These are phyloP conservation scores for Stictonetta naevosa DNA, from an alignment of 2,113 vertebrate genomes.

Conservation along the genomic window DNA sequence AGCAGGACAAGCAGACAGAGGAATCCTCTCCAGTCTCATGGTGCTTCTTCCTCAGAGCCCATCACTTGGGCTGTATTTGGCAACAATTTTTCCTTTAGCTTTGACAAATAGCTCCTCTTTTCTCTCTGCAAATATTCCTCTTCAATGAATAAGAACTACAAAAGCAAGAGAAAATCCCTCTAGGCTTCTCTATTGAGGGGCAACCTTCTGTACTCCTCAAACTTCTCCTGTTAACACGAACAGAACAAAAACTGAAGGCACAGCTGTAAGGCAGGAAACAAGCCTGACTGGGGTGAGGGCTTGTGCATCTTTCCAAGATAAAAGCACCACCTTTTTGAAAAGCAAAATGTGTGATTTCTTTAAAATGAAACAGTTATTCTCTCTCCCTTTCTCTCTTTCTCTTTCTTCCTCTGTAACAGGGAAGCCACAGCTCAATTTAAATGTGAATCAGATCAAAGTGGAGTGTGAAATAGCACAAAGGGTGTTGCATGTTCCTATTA, in stretches of 20 bases:
- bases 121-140: not conserved
- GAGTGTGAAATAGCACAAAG: not conserved
- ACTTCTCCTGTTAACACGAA: not conserved
- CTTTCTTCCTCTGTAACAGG: not conserved
- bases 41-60: not conserved
- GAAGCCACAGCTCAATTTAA: not conserved
- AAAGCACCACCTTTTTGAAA: not conserved
- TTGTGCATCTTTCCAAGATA: not conserved
- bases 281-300: not conserved
- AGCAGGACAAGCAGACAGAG: not conserved
- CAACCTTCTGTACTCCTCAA: not conserved
- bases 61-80: not conserved
- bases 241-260: not conserved
- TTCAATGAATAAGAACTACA: conserved; percentile 10
- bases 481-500: not conserved
- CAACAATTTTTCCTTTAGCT: not conserved
- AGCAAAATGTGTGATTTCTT: not conserved
- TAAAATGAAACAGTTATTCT: not conserved
- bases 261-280: not conserved
- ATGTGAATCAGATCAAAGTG: not conserved
- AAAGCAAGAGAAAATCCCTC: conserved; percentile 4
- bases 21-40: accelerated
- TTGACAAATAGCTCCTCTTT: conserved; percentile 12
- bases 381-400: not conserved
- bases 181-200: not conserved